Base-by-base conservation (phyloP, 37 sponge, comb jelly and placozoan species). In the Petrosia ficiformis region DNA sequence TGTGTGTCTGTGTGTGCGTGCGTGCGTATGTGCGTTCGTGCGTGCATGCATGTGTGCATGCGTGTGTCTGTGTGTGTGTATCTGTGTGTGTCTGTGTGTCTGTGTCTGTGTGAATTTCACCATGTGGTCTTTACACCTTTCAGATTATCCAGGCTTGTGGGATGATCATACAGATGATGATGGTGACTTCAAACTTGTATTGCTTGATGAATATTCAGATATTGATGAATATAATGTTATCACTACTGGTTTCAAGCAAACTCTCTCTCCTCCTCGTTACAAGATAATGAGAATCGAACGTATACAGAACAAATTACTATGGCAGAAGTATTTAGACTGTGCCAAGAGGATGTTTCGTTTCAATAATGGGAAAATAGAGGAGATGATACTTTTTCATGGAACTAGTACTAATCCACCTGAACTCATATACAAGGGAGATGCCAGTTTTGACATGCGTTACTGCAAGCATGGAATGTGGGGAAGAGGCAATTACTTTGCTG, bases 401-500 rank as follows among this genome's bases (percentile, higher is more conserved):
- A 82, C 82, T 21, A 0, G 83, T 16, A 21, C 39, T 2, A 82
- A 64, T 21, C 39, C 73, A 4, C 88, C 88, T 22, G 54, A 68
- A 4, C 25, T 61, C n/a, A 82, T 88, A 11, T 88, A 73, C 58
- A 40, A 59, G 42, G 88, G 83, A 40, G 79, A 77, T 28, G 32
- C 40, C 10, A 56, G 88, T 22, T 88, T 88, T 82, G 88, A 88
- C 57, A 82, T 82, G 75, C 52, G 87, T 26, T 67, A 58, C 33
- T 74, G 82, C 39, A 8, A 3, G 0, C 33, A 54, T 39, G 88
- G 83, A 56, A 67, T 82, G 88, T 88, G 88, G 88, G 88, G 83
- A 8, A 77, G 42, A 77, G 83, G 83, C 21, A 88, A 82, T 38
- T 82, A 88, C 61, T 88, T 88, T 88, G 88, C 88, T 41, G 79